Percentiles rank a stretch among this genome's conserved stretches.
phyloP scores from a whole-genome alignment of 1,140 invertebrate genomes.

The Harpegnathos saltator region DNA sequence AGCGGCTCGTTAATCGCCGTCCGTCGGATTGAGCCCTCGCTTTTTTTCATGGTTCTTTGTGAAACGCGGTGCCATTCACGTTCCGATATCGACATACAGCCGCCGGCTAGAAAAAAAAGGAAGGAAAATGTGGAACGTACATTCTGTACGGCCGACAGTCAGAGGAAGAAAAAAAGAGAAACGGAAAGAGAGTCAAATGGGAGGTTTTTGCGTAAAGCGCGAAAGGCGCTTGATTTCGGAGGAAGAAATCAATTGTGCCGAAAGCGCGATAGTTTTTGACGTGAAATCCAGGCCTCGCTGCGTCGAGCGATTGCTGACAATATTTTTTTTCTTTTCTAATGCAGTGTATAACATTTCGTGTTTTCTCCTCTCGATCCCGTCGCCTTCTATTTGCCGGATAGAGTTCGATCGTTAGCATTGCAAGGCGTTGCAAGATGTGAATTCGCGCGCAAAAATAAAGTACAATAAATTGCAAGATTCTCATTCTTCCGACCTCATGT shows the following conservation, averaged over 20 bases:
- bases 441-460: neutral
- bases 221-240: constrained; percentile 37
- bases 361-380: no score
- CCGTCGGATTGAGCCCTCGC: constrained; percentile 38
- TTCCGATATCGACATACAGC: constrained; percentile 57
- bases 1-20: constrained; percentile 58
- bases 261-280: constrained; percentile 39
- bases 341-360: neutral
- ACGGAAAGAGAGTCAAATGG: constrained; percentile 41
- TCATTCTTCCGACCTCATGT: neutral
- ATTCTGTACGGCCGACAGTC: constrained; percentile 51
- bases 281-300: constrained; percentile 20
- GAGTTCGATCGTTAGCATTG: neutral
- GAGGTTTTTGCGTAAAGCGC: constrained; percentile 40
- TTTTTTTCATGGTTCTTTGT: constrained; percentile 55
- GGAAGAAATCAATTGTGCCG: constrained; percentile 53
- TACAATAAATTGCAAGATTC: neutral
- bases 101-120: constrained; percentile 33
- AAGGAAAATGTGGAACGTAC: constrained; percentile 47
- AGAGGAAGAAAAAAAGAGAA: constrained; percentile 39
- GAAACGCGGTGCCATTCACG: constrained; percentile 58
- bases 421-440: neutral
- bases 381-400: neutral
- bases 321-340: constrained; percentile 6
- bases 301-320: neutral